Evolutionary conservation across 2,113 vertebrate species (phyloP), one percentile per base, ranked within the genome.

Genomic region (Marmota monax): DNA sequence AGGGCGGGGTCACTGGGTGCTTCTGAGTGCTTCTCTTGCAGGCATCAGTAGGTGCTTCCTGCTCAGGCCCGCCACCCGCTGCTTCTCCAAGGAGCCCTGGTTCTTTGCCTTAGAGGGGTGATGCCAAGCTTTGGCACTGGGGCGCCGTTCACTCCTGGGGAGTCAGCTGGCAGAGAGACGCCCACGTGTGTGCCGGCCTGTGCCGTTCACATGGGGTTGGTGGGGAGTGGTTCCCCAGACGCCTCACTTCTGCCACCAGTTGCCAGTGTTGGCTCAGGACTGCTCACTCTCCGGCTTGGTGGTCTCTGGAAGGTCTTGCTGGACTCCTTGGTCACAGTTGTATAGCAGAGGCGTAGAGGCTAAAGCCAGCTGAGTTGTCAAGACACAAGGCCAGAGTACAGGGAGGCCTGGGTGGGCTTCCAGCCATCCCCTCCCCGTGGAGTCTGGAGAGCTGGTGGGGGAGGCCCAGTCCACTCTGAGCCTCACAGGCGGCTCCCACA

Each of bases 1-100:
- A 0, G 8, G 0, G 29, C 27, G 37, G 16, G 32, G 45, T 9
- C 10, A 39, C 18, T 9, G 25, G 67, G 14, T 70, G 29, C 32
- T 27, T 23, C 27, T 23, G 51, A 45, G 69, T 3, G 1, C 39
- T 8, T 25, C n/a, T 45, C n/a, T 27, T 42, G 4, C 76, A 14
- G 22, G 14, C 25, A 29, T 27, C 34, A 11, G 13, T 10, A 11
- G 25, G 23, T 37, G 32, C 63, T 37, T 93, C 77, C 25, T 25
- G 74, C 14, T 53, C 18, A 7, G n/a, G 25, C 22, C 29, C 4
- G 1, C 39, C 32, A n/a, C 27, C 80, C 5, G n/a, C 23, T 1
- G 1, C 22, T 45, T 86, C 45, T 79, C 53, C 63, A 37, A 4
- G 63, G 29, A 76, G 22, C 27, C 17, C 17, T 6, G 10, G n/a